Evolutionary conservation across 2,888 invertebrate species (phyloP), one percentile per base, ranked within the genome.

Genomic region (Conops quadrifasciatus): DNA sequence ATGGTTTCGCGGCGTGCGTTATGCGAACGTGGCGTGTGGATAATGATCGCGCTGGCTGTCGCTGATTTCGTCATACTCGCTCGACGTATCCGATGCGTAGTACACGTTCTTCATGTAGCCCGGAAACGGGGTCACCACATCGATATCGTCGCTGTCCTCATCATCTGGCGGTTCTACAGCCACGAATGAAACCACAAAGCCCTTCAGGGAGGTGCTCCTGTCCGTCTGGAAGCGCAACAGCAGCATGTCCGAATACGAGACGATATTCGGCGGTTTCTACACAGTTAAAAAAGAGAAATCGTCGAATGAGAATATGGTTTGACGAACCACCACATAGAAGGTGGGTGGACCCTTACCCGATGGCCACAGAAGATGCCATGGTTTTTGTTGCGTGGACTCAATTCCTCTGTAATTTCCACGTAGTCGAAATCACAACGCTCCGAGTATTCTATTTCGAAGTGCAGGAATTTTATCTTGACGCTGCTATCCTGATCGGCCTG

Each of bases 381-480:
- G 60, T 91, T 90, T 1, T 78, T 82, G 67, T 81, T 83, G 71
- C 80, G 78, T 0, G 89, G 88, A 71, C 90, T 91, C 7, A 93
- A 92, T 45, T 92, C 91, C 78, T 96, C 95, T 72, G 93, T 87
- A 0, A 98, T 91, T 84, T 97, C 96, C 0, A 98, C 94, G 80
- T 90, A 95, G 83, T 98, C 98, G 82, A 97, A 98, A 66, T 92
- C 91, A 81, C 98, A 98, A 77, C 94, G 93, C 47, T 91, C 89
- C 80, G 97, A 96, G 70, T 95, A 95, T 84, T 98, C 98, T 71
- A 86, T 72, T 72, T 86, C 86, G 72, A 86, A 86, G 36, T 94
- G 92, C 24, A 94, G 87, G 87, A 98, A 98, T 63, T 93, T 92
- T 28, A 98, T 88, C 78, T 91, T 91, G 15, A 95, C 94, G 79